Percentiles rank a stretch among this genome's conserved stretches.
phyloP scores from a whole-genome alignment of 2,113 vertebrate genomes.

The Ctenomys sociabilis region DNA sequence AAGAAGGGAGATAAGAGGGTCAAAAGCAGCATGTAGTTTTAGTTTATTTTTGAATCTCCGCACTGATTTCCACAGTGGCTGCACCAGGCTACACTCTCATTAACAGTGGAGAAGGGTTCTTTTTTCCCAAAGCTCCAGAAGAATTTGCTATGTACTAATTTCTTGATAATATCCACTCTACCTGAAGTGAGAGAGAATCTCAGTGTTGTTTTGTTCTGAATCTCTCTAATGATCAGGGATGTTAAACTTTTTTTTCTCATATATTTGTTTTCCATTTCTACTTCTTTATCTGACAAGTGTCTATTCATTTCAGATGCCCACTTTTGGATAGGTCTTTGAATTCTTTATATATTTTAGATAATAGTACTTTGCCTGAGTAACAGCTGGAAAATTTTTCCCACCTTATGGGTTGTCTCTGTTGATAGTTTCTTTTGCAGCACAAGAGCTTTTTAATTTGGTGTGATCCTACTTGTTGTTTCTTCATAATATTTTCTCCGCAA shows the following conservation, averaged over 20 bases:
- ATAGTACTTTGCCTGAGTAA: neutral
- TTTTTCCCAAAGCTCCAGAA: neutral
- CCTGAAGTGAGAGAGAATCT: neutral
- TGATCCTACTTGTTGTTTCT: neutral
- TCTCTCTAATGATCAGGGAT: neutral
- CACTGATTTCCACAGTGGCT: neutral
- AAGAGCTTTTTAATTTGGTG: neutral
- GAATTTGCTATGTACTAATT: neutral
- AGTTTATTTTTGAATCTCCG: neutral
- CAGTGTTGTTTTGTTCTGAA: neutral
- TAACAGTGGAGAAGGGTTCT: neutral
- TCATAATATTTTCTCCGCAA: neutral
- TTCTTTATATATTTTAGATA: neutral
- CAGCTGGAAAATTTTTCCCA: neutral
- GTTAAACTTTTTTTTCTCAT: neutral
- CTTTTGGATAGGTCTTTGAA: too few species aligned
- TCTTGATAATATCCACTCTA: neutral
- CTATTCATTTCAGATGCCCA: too few species aligned
- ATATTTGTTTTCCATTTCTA: too few species aligned
- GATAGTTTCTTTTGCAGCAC: neutral
- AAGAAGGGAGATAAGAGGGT: neutral
- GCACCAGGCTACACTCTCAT: neutral
- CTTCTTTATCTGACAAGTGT: too few species aligned
- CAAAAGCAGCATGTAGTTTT: neutral
- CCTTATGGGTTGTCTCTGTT: neutral